These are phyloP conservation scores for Crotalus helleri DNA, from an alignment of 2,113 vertebrate genomes.

Conservation along the genomic window DNA sequence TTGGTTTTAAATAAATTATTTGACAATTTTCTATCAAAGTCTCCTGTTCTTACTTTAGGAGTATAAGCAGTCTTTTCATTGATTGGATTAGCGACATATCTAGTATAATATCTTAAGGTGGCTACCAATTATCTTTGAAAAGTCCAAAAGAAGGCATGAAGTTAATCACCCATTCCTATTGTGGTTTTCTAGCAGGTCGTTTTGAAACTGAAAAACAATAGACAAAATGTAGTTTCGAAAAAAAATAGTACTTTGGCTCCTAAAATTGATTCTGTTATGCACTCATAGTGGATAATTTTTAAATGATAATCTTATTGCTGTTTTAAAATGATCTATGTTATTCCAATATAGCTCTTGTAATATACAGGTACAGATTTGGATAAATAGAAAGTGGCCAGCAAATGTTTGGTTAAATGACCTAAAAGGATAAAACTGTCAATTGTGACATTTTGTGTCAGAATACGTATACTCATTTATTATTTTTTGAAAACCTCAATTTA, in stretches of 20 bases:
- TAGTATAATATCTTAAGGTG: neutral
- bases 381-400: neutral
- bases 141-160: neutral
- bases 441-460: neutral
- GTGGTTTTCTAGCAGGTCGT: neutral
- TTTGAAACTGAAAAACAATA: neutral
- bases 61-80: neutral
- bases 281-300: neutral
- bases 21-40: neutral
- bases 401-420: neutral
- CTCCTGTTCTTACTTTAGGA: neutral
- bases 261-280: neutral
- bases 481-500: neutral
- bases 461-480: neutral
- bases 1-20: neutral
- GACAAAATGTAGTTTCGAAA: slow-evolving; percentile 1
- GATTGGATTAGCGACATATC: neutral
- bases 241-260: neutral
- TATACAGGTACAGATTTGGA: neutral
- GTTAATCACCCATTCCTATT: neutral
- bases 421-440: neutral
- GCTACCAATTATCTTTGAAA: neutral
- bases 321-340: neutral
- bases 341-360: neutral
- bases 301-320: neutral